These are phyloP conservation scores for Cetonia aurata DNA, from an alignment of 2,888 invertebrate species.

Conservation along the genomic window DNA sequence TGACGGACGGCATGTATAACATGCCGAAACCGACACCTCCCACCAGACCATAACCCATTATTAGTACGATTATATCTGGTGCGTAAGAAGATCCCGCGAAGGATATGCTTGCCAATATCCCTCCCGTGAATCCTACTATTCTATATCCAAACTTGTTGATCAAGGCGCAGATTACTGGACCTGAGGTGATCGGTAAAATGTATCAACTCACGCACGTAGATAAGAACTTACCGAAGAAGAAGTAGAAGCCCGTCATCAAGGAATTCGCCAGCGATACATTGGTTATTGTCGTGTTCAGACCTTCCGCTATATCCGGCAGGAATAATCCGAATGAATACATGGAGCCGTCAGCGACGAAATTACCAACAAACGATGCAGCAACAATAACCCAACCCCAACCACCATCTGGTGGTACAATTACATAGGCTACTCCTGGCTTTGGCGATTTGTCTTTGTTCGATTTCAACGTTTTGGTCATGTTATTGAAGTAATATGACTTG, in stretches of 20 bases:
- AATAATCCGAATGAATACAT: conserved; percentile 87
- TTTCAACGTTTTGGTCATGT: conserved; percentile 14
- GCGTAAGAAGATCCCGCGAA: conserved; percentile 65
- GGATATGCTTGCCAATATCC: conserved; percentile 77
- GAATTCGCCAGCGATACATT: conserved; percentile 81
- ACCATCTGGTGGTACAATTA: conserved; percentile 87
- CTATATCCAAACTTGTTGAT: conserved; percentile 93
- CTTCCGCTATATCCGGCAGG: conserved; percentile 72
- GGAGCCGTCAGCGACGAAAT: conserved; percentile 91
- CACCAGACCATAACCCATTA: conserved; percentile 84
- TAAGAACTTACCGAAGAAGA: conserved; percentile 34
- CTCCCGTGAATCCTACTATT: conserved; percentile 84
- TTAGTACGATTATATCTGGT: conserved; percentile 71
- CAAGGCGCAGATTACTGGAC: conserved; percentile 91
- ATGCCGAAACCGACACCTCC: conserved; percentile 93
- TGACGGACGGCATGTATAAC: conserved; percentile 92
- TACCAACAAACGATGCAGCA: conserved; percentile 88
- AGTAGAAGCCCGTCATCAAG: conserved; percentile 71
- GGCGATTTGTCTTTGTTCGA: not conserved
- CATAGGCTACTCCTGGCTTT: conserved; percentile 8
- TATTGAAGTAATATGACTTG: not conserved
- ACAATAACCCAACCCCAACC: conserved; percentile 95
- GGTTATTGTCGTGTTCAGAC: conserved; percentile 67
- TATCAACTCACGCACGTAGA: not conserved
- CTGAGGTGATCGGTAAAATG: conserved; percentile 60